These are phyloP conservation scores for Gymnocypris eckloni DNA, from an alignment of 2,797 vertebrate genomes.

Conservation along the genomic window DNA sequence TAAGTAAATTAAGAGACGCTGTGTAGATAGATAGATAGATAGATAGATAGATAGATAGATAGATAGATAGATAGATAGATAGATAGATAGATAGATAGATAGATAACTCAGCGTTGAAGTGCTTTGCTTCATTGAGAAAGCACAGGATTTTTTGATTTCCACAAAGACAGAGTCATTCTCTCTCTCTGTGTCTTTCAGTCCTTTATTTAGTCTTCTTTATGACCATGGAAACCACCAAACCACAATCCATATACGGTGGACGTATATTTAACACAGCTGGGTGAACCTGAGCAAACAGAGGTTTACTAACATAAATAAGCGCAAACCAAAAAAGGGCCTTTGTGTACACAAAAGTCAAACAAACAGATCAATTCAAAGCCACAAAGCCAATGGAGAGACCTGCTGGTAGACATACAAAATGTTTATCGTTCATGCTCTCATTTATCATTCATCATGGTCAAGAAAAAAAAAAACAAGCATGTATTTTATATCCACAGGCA, in stretches of 20 bases:
- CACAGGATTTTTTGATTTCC: not conserved
- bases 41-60: not conserved
- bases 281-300: conserved; percentile 47
- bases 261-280: conserved; percentile 44
- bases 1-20: not conserved
- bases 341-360: conserved; percentile 48
- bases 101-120: not conserved
- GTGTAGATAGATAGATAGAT: not conserved
- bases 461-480: conserved; percentile 28
- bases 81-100: not conserved
- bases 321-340: conserved; percentile 37
- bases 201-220: conserved; percentile 45
- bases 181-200: not conserved
- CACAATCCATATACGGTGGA: conserved; percentile 29
- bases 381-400: conserved; percentile 8
- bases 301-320: conserved; percentile 51
- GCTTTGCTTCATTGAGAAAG: not conserved
- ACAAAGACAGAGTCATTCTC: not conserved
- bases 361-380: conserved; percentile 37
- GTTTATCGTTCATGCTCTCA: not conserved
- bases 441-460: not conserved
- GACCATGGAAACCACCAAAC: conserved; percentile 43
- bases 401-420: conserved; percentile 16
- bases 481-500: not conserved
- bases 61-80: not conserved